Evolutionary conservation across 1,140 invertebrate genomes (phyloP).

Genomic region (Lepidurus arcticus): DNA sequence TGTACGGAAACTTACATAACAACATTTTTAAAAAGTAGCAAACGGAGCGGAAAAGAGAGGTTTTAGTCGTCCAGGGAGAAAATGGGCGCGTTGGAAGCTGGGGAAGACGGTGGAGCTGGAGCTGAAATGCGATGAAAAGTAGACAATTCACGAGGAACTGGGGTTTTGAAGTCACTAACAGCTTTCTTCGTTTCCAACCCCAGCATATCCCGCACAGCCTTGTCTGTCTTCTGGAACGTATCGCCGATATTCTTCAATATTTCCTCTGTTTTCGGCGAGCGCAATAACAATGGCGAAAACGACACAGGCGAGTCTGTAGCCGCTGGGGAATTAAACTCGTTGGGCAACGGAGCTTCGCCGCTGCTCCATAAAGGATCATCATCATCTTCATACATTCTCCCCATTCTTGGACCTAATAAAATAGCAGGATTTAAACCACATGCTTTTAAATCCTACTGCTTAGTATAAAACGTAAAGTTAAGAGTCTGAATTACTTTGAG

Average conservation of each 20-base stretch:
- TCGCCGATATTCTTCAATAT: conserved; percentile 32
- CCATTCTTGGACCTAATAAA: background rate
- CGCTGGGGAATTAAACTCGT: background rate
- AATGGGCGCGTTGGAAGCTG: background rate
- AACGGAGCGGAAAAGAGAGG: background rate
- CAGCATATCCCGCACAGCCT: conserved; percentile 29
- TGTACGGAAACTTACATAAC: background rate
- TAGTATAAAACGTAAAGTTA: no score
- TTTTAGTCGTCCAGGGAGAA: background rate
- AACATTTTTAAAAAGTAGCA: background rate
- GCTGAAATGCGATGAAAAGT: background rate
- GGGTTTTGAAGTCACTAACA: background rate
- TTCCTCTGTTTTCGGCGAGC: conserved; percentile 33
- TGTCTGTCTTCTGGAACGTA: conserved; percentile 29
- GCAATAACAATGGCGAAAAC: conserved; percentile 19
- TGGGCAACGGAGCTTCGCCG: background rate
- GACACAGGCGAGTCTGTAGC: background rate
- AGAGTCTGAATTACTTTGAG: background rate
- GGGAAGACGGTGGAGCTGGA: conserved; percentile 29
- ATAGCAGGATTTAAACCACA: background rate
- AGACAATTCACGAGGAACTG: background rate
- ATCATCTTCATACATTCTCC: conserved; percentile 24
- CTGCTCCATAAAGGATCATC: conserved; percentile 26
- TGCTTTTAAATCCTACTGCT: no score
- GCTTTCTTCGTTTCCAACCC: conserved; percentile 28